Evolutionary conservation across 2,888 invertebrate genomes (phyloP).

Genomic region (Diloba caeruleocephala): DNA sequence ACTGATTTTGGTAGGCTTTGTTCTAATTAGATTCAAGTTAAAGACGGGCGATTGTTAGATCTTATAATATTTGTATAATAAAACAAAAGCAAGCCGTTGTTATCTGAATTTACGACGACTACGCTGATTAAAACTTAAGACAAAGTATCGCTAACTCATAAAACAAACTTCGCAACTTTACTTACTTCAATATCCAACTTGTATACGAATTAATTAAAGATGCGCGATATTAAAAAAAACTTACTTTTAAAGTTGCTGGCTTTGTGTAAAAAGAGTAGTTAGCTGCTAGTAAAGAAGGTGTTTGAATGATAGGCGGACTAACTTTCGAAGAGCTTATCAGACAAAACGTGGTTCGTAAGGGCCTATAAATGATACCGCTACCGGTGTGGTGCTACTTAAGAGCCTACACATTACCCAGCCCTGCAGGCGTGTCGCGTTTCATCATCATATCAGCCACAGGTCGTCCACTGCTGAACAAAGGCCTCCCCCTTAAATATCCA

Average conservation of each 20-base stretch:
- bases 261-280: constrained; percentile 27
- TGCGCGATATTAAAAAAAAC: constrained; percentile 24
- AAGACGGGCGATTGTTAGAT: constrained; percentile 10
- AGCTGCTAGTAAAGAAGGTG: constrained; percentile 9
- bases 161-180: constrained; percentile 33
- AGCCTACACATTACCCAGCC: no score
- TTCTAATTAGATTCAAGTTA: constrained; percentile 10
- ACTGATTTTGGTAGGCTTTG: background rate
- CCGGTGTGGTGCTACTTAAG: no score
- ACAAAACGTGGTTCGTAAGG: no score
- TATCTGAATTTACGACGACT: constrained; percentile 27
- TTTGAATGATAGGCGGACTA: constrained; percentile 9
- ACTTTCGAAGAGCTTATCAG: background rate
- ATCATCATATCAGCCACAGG: no score
- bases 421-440: no score
- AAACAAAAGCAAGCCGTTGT: constrained; percentile 31
- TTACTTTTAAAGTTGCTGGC: constrained; percentile 15
- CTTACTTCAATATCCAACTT: constrained; percentile 34
- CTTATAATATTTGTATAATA: constrained; percentile 15
- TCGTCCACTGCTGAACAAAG: no score
- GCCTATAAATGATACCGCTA: no score
- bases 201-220: constrained; percentile 43
- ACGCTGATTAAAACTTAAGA: constrained; percentile 40
- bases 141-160: constrained; percentile 42
- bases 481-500: no score